These are phyloP conservation scores for Sarcophaga subvicina DNA, from an alignment of 2,888 invertebrate species.

Conservation along the genomic window DNA sequence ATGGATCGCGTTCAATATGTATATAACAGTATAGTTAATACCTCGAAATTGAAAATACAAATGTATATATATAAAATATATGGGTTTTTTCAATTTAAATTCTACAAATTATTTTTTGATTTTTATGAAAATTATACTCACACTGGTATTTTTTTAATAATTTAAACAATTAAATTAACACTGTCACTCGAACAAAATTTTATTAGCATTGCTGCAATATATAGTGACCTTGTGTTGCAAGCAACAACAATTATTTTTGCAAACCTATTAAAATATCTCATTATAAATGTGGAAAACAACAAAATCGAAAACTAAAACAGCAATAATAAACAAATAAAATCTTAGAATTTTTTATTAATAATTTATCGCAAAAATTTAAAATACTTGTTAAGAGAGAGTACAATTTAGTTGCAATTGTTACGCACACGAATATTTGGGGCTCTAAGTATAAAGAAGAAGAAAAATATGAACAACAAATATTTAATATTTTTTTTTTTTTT, in stretches of 20 bases:
- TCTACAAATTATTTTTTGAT: neutral
- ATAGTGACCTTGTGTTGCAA: neutral
- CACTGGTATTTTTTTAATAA: neutral
- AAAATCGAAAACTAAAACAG: neutral
- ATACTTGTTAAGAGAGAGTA: neutral
- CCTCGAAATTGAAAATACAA: too few species aligned
- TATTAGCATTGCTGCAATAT: neutral
- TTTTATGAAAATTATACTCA: too few species aligned
- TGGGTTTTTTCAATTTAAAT: too few species aligned
- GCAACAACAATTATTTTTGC: neutral
- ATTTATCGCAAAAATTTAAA: neutral
- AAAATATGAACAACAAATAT: too few species aligned
- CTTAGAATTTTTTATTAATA: neutral
- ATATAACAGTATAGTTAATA: too few species aligned
- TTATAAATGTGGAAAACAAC: neutral
- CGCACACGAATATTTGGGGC: neutral
- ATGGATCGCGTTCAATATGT: too few species aligned
- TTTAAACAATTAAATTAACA: neutral
- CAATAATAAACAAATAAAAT: neutral
- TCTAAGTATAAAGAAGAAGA: neutral
- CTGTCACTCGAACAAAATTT: neutral
- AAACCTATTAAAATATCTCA: neutral
- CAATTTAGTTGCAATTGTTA: neutral
- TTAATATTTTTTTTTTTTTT: neutral
- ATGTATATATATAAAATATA: too few species aligned